A percentile compares a stretch with the other conserved stretches of the same genome.
phyloP scores from a whole-genome alignment of 1,140 invertebrate species.

The Formica selysi region DNA sequence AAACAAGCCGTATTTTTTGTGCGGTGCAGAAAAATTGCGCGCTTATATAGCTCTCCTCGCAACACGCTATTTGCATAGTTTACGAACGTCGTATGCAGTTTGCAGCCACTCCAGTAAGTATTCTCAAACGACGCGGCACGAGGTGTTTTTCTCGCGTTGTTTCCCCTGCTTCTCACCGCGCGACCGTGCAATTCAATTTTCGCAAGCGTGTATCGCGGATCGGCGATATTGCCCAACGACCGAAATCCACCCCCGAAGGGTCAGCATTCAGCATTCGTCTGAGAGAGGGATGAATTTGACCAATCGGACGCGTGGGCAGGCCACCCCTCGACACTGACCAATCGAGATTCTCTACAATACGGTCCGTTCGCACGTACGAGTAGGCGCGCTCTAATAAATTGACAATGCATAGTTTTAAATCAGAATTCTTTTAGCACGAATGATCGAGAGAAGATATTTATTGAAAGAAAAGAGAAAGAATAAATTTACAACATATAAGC shows the following conservation, averaged over 20 bases:
- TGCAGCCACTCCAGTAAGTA: constrained; percentile 30
- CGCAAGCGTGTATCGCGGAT: constrained; percentile 48
- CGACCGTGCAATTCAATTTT: constrained; percentile 40
- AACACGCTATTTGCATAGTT: not conserved
- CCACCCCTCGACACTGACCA: constrained; percentile 83
- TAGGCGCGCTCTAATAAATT: constrained; percentile 46
- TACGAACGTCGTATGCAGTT: constrained; percentile 24
- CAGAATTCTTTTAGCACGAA: too few relatives aligned
- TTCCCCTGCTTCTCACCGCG: constrained; percentile 3
- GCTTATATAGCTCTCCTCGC: not conserved
- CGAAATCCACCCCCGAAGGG: constrained; percentile 79
- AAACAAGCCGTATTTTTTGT: not conserved
- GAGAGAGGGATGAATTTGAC: constrained; percentile 81
- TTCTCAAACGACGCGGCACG: constrained; percentile 2
- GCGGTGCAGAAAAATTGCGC: not conserved
- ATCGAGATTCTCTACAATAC: constrained; percentile 80
- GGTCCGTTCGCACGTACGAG: constrained; percentile 57
- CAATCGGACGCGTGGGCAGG: constrained; percentile 83
- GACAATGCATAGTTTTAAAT: not conserved
- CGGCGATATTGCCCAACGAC: constrained; percentile 70
- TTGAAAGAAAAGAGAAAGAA: not conserved
- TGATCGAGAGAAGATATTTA: not conserved
- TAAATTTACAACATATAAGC: not conserved
- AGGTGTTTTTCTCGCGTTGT: not conserved
- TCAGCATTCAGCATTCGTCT: constrained; percentile 83